phyloP scores from a whole-genome alignment of 2,888 invertebrate genomes.

The Eilema sororculum region DNA sequence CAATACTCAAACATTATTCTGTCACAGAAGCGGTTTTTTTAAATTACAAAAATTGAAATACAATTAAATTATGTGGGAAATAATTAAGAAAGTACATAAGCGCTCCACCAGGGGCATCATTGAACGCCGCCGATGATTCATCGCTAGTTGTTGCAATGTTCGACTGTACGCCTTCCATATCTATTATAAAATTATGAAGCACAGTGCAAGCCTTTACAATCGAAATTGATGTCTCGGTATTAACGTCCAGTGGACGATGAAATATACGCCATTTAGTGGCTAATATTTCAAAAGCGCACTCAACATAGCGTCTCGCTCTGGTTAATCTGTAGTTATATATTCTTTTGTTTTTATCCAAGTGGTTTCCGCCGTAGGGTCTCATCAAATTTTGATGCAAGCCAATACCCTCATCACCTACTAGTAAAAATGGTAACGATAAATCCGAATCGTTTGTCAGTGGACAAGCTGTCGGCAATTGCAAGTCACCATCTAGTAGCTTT shows the following conservation, averaged over 20 bases:
- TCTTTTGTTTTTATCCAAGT: constrained; percentile 36
- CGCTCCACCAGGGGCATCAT: constrained; percentile 32
- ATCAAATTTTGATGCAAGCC: constrained; percentile 33
- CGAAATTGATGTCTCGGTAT: constrained; percentile 45
- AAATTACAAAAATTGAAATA: too few species aligned
- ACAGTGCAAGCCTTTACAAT: constrained; percentile 54
- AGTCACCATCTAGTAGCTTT: constrained; percentile 22
- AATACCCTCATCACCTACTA: constrained; percentile 37
- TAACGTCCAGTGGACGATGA: constrained; percentile 52
- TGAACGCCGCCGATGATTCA: constrained; percentile 39
- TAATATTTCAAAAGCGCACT: constrained; percentile 46
- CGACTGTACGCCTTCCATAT: constrained; percentile 31
- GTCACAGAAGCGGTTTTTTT: too few species aligned
- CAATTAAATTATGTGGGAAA: too few species aligned
- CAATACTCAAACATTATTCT: too few species aligned
- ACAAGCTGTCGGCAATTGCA: constrained; percentile 33
- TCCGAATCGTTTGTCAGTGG: constrained; percentile 34
- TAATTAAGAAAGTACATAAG: too few species aligned
- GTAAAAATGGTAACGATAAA: constrained; percentile 9
- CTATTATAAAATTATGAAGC: constrained; percentile 42
- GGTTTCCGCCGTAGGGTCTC: constrained; percentile 34
- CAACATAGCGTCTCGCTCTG: constrained; percentile 44
- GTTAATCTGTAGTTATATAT: constrained; percentile 46
- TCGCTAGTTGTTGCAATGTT: constrained; percentile 39
- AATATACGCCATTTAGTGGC: constrained; percentile 62